Base-by-base conservation (phyloP, 2,113 vertebrate genomes). In the Erinaceus europaeus region DNA sequence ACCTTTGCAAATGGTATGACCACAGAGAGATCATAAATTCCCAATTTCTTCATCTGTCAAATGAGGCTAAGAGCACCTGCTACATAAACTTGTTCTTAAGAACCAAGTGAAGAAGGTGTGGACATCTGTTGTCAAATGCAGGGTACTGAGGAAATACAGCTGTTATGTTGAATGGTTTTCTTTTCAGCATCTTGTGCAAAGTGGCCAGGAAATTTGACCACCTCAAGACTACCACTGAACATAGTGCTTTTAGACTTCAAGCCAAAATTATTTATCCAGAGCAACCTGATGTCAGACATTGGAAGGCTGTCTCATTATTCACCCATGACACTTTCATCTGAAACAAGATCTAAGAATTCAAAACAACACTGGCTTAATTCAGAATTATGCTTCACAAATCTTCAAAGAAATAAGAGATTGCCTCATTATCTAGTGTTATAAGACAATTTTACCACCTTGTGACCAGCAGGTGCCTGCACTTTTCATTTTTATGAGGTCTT, bases 401-500 rank as follows among this genome's bases (percentile, higher is more conserved):
- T 87, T 84, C 55, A 69, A 80, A 91, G 50, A 88, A 78, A 74
- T 32, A 69, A 93, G 71, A 42, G n/a, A 77, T 40, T 23, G 36
- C 50, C 87, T 94, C 78, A 74, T 93, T 90, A 82, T 48, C 84
- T 74, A 6, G 29, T 29, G n/a, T 40, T 64, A 34, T 29, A 67
- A 34, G 46, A 78, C 65, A 62, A 34, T 59, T 86, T 88, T 61
- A 76, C 46, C 55, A 62, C 32, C 36, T 9, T 57, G 73, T 46
- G 72, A 88, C 77, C 81, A 77, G 62, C 75, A 10, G 7, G 25
- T 29, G 20, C 48, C 72, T 7, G 20, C 38, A 52, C 40, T 90
- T 88, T 64, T 92, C 90, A 88, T 88, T 73, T 92, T 92, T 91
- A 92, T 42, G 80, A 83, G 55, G 40, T 0, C 29, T 75, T 80